Conservation (phyloP, 1,140 invertebrate species). For the Zaprionus gabonicus region DNA sequence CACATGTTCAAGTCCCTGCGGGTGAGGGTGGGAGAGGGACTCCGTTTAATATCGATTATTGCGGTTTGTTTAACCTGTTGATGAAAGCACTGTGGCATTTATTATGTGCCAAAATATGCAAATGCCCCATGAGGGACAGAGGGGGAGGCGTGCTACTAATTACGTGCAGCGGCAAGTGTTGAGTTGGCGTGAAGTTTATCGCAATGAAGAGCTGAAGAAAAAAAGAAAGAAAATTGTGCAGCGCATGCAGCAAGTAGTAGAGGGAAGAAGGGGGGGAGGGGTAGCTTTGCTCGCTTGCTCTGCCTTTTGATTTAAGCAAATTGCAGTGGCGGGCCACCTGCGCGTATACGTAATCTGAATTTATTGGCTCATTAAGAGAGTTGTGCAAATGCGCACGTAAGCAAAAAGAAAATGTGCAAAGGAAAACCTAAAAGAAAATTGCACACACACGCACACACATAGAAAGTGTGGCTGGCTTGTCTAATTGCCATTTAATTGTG, state of each 20-base stretch:
- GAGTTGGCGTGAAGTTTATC: slow-evolving; percentile 79
- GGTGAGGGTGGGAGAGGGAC: background rate
- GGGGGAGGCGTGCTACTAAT: slow-evolving; percentile 21
- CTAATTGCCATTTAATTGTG: slow-evolving; percentile 73
- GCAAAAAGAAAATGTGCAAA: slow-evolving; percentile 5
- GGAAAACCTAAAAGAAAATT: slow-evolving; percentile 34
- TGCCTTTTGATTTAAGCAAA: slow-evolving; percentile 74
- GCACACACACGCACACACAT: background rate
- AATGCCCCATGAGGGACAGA: no score
- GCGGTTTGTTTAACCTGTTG: slow-evolving; percentile 44
- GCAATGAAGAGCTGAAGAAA: slow-evolving; percentile 32
- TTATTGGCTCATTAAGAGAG: slow-evolving; percentile 76
- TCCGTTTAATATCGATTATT: slow-evolving; percentile 25
- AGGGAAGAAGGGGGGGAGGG: no score
- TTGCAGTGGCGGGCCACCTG: slow-evolving; percentile 72
- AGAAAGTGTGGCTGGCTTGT: slow-evolving; percentile 5
- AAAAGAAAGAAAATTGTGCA: slow-evolving; percentile 31
- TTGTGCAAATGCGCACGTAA: slow-evolving; percentile 62
- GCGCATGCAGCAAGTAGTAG: background rate
- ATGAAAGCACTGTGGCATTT: slow-evolving; percentile 37
- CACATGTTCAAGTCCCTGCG: no score
- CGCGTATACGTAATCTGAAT: slow-evolving; percentile 80
- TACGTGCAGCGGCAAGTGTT: slow-evolving; percentile 52
- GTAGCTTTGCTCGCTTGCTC: slow-evolving; percentile 7
- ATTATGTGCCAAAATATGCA: slow-evolving; percentile 39